These are phyloP conservation scores for Siphonodentalium dalli DNA, from an alignment of 2,888 invertebrate genomes.

Conservation along the genomic window DNA sequence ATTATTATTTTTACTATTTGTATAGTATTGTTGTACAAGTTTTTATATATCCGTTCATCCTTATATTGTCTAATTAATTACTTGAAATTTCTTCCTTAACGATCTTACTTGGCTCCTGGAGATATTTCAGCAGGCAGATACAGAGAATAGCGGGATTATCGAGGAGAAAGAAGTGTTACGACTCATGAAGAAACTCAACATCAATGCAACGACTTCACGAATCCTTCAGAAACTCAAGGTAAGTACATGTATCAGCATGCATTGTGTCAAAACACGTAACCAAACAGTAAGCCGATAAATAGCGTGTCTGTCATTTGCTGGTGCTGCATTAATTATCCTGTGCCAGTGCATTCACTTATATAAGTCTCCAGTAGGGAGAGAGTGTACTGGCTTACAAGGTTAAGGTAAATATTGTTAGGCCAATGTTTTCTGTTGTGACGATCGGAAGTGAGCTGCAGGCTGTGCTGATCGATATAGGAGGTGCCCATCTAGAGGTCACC, in stretches of 20 bases:
- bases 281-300: no score
- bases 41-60: neutral
- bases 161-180: conserved; percentile 66
- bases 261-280: no score
- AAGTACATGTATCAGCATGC: conserved; percentile 27
- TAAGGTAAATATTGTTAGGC: no score
- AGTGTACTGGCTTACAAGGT: no score
- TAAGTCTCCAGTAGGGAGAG: no score
- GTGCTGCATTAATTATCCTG: no score
- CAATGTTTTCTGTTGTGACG: no score
- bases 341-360: no score
- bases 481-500: no score
- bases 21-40: neutral
- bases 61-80: neutral
- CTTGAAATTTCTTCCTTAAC: conserved; percentile 33
- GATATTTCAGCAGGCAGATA: conserved; percentile 64
- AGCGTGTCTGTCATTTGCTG: no score
- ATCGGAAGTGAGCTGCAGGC: no score
- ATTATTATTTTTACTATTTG: neutral
- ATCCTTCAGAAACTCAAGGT: conserved; percentile 70
- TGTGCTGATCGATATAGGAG: no score
- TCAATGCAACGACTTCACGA: conserved; percentile 66
- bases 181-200: conserved; percentile 67
- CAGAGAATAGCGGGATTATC: conserved; percentile 52
- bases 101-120: conserved; percentile 67